These are phyloP conservation scores for Zeuzera pyrina DNA, from an alignment of 2,888 invertebrate genomes.

Conservation along the genomic window DNA sequence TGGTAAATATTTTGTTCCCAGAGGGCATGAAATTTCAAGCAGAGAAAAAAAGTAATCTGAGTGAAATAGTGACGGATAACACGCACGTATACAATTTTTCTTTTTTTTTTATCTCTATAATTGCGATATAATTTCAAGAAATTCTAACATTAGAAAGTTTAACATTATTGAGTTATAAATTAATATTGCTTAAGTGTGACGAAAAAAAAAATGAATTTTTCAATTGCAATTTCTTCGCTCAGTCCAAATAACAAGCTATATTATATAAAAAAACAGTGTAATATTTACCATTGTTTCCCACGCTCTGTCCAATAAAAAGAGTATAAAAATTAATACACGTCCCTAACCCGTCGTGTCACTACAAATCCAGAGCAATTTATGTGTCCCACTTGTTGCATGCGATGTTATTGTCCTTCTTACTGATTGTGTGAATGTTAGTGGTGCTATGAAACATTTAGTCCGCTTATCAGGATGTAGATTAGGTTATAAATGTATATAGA, in stretches of 20 bases:
- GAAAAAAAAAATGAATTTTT: no score
- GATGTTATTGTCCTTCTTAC: constrained; percentile 36
- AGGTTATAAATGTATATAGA: constrained; percentile 4
- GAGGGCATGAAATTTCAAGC: no score
- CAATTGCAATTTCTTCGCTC: not conserved
- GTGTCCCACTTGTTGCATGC: constrained; percentile 29
- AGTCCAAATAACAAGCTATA: not conserved
- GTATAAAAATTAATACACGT: constrained; percentile 20
- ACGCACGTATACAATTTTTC: no score
- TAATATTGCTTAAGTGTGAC: no score
- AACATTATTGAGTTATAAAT: no score
- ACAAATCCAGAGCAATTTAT: constrained; percentile 42
- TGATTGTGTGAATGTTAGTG: constrained; percentile 28
- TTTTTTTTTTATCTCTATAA: no score
- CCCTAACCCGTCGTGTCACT: constrained; percentile 20
- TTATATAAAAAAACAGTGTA: constrained; percentile 7
- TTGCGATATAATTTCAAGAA: no score
- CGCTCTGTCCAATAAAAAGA: constrained; percentile 16
- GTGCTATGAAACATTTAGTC: constrained; percentile 25
- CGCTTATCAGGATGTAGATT: constrained; percentile 13
- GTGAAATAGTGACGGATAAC: no score
- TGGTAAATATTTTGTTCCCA: no score
- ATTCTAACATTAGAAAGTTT: no score
- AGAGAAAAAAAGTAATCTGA: no score
- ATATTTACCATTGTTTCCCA: constrained; percentile 42